These are phyloP conservation scores for Anarsia innoxiella DNA, from an alignment of 2,888 invertebrate genomes.

Conservation along the genomic window DNA sequence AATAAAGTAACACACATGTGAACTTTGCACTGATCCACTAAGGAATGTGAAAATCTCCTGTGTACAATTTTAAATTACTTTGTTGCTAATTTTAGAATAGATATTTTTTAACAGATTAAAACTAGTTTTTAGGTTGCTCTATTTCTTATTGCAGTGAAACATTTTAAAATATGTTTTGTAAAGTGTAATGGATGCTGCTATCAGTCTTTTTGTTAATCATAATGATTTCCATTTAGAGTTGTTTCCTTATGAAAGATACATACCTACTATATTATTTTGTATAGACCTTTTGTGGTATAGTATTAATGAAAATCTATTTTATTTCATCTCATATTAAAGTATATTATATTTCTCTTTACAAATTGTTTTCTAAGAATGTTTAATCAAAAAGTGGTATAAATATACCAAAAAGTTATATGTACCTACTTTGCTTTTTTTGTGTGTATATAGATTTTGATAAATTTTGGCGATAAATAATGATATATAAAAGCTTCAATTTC, in stretches of 20 bases:
- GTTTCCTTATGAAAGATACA: not conserved
- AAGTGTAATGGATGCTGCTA: conserved; percentile 1
- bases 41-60: conserved; percentile 37
- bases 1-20: conserved; percentile 45
- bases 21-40: conserved; percentile 44
- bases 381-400: conserved; percentile 23
- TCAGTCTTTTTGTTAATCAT: conserved; percentile 10
- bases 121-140: conserved; percentile 8
- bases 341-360: conserved; percentile 9
- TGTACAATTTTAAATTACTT: conserved; percentile 39
- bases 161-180: conserved; percentile 6
- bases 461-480: conserved; percentile 7
- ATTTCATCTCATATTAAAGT: conserved; percentile 8
- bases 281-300: conserved; percentile 6
- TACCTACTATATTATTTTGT: conserved; percentile 9
- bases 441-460: conserved; percentile 26
- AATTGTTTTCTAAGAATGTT: conserved; percentile 18
- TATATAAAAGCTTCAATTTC: conserved; percentile 12
- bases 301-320: not conserved
- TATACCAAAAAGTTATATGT: conserved; percentile 29
- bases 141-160: conserved; percentile 3
- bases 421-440: conserved; percentile 29
- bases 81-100: conserved; percentile 32
- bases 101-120: conserved; percentile 24
- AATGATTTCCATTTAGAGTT: conserved; percentile 7